Percentiles rank a stretch among this genome's conserved stretches.
These are phyloP conservation scores for Amphilophus citrinellus DNA, from an alignment of 2,113 vertebrate genomes.

Conservation along the genomic window DNA sequence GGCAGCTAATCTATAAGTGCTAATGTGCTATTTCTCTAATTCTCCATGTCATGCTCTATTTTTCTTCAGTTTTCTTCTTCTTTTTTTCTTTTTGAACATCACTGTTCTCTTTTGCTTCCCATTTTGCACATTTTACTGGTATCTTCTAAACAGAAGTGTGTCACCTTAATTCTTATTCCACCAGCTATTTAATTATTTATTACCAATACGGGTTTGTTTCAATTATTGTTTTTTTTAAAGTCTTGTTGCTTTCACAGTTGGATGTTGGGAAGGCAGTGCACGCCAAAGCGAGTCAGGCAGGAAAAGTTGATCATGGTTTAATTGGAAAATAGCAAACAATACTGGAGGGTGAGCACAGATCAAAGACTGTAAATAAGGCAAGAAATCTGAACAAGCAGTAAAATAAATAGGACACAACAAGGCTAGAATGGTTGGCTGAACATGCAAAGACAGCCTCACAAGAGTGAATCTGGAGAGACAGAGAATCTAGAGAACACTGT, in stretches of 20 bases:
- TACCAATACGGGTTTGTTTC: background rate
- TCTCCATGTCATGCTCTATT: conserved; percentile 50
- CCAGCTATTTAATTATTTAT: background rate
- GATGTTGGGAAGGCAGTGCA: background rate
- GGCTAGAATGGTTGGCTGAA: background rate
- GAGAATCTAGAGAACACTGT: background rate
- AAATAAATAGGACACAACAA: background rate
- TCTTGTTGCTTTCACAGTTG: background rate
- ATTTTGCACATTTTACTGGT: background rate
- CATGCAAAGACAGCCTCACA: background rate
- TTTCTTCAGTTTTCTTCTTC: background rate
- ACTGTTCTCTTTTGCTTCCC: background rate
- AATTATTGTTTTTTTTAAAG: background rate
- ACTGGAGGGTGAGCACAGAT: background rate
- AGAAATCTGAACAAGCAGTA: background rate
- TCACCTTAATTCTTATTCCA: background rate
- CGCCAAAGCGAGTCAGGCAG: background rate
- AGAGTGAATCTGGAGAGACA: background rate
- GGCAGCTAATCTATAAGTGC: conserved; percentile 78
- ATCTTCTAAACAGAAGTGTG: background rate
- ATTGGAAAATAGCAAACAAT: background rate
- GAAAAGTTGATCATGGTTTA: background rate
- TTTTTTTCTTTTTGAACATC: background rate
- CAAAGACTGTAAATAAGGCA: background rate
- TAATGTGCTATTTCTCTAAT: conserved; percentile 68